Base-by-base conservation (phyloP, 1,140 invertebrate species). In the Hirudo medicinalis region DNA sequence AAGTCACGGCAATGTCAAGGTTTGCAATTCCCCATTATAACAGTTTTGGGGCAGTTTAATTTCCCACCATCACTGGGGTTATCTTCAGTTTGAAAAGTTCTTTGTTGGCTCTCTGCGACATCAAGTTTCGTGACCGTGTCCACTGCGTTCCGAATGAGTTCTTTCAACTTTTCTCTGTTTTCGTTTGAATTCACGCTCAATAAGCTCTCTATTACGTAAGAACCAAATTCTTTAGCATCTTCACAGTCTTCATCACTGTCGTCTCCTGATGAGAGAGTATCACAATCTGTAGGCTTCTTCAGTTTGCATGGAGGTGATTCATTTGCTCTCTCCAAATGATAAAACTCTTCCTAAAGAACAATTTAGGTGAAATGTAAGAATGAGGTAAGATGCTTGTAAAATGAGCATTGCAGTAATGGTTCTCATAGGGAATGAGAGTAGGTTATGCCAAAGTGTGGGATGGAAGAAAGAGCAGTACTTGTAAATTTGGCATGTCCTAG, bases 151-250 rank as follows among this genome's bases (percentile, higher is more conserved):
- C 29, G 22, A 63, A 63, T 63, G 22, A 63, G 57, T 13, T 32
- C 57, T 63, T 63, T 63, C 29, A 63, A 63, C 19, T 63, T 63
- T 63, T 63, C 57, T 63, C 57, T 63, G 29, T 63, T 63, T 25
- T 22, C 22, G 17, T 63, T 20, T 63, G 57, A 63, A 15, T 63
- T 63, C 0, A 63, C 8, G 29, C 57, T 63, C 8, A 22, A 20
- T 25, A 63, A 20, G 22, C 29, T 22, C 22, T 63, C 57, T 22
- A 20, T 32, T 20, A 63, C 22, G 8, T 13, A 63, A 22, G 29
- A 25, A 13, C 57, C 57, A 63, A 63, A 63, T 25, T 25, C 57
- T 63, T 63, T 63, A n/a, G 57, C 22, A 13, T 63, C 57, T 63
- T 63, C 57, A 22, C 11, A 32, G 57, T 63, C 29, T 19, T 22